Percentiles rank a stretch among this genome's conserved stretches.
phyloP scores from a whole-genome alignment of 2,113 vertebrate genomes.

The Zosterops borbonicus region DNA sequence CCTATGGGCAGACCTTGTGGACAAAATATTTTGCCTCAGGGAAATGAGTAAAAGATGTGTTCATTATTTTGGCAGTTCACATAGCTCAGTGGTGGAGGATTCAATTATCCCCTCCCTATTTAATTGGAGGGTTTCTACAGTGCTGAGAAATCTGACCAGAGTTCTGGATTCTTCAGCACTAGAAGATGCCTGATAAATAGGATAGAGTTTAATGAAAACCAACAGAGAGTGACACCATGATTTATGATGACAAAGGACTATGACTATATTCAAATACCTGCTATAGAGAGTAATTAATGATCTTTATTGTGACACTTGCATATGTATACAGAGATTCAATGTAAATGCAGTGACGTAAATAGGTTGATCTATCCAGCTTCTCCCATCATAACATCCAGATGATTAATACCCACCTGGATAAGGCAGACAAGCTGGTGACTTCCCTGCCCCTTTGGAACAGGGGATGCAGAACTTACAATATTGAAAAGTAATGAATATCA shows the following conservation, averaged over 20 bases:
- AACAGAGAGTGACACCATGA: not conserved
- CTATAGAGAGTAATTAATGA: not conserved
- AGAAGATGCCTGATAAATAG: not conserved
- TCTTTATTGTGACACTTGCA: not conserved
- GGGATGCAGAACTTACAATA: rapidly evolving
- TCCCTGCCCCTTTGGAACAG: not conserved
- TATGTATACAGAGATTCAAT: not conserved
- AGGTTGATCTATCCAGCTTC: not conserved
- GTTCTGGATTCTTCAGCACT: not conserved
- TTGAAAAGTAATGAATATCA: not conserved
- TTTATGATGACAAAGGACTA: not conserved
- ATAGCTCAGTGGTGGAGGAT: not conserved
- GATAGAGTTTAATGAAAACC: not conserved
- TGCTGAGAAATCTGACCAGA: not conserved
- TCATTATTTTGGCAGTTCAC: not conserved
- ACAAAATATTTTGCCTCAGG: not conserved
- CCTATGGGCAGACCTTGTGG: not conserved
- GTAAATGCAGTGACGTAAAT: not conserved
- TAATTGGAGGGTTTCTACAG: not conserved
- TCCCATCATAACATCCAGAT: not conserved
- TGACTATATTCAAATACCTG: not conserved
- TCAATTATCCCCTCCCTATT: not conserved
- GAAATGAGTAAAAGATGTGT: not conserved
- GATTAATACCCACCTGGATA: not conserved
- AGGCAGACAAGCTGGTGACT: not conserved